Base-by-base conservation (phyloP, 2,888 invertebrate genomes). In the Beris chalybata region DNA sequence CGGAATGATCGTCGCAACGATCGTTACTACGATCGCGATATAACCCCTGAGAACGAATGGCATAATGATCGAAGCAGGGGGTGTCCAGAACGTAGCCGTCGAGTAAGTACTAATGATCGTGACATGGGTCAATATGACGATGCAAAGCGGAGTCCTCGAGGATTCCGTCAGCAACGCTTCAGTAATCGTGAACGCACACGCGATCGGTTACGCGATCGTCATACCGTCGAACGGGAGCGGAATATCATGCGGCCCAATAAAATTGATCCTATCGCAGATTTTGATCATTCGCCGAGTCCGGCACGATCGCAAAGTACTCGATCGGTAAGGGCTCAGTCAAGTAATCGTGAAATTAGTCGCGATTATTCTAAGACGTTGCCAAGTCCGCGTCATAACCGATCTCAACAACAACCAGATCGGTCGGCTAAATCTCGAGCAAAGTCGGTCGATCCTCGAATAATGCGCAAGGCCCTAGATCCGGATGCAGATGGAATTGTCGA, bases 401-500 rank as follows among this genome's bases (percentile, higher is more conserved):
- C 22, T 12, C 13, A n/a, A 11, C 22, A 4, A 7, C 47, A 61
- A 15, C 12, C 43, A 32, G 38, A 38, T 7, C 38, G 38, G 64
- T 64, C 71, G 2, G 66, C 71, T 30, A 73, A 72, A 53, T 57
- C 61, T 4, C 73, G 77, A 30, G 78, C 80, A 1, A 79, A 79
- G 68, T 80, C 81, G 0, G 76, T 79, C 3, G 81, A 80, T 71
- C 79, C 79, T 7, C 75, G 79, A 3, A 69, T 71, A 4, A 74
- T 76, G 1, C 76, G 76, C 61, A 76, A 77, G 55, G 72, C 78
- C 4, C 77, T 79, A 53, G 78, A 78, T 56, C 78, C 78, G 66
- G 72, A 77, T 32, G 74, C 79, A 12, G 83, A 83, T 44, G 83
- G 84, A 69, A 84, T 85, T 1, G 86, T 89, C 0, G 87, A 90